Base-by-base conservation (phyloP, 2,113 vertebrate species). In the Melierax canorus region DNA sequence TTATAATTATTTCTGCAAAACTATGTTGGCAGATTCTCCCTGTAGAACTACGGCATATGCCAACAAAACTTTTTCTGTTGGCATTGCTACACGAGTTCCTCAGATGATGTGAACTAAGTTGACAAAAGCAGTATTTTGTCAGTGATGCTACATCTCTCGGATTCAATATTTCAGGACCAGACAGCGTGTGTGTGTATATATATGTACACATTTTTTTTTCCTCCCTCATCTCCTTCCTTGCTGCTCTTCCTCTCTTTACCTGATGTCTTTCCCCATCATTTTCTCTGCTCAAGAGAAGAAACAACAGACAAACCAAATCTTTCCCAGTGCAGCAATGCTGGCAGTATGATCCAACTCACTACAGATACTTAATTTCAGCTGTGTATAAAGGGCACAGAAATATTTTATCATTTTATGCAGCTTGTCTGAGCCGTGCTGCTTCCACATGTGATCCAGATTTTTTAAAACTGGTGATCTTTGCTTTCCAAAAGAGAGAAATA, bases 71-170 rank as follows among this genome's bases (percentile, higher is more conserved):
- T 95, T 12, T 22, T 19, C 84, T 29, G 56, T 82, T 95, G 95
- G 94, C 92, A 8, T 41, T 1, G 90, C 92, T 94, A 79, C 69
- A 8, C 2, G 12, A 56, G 48, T 8, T 88, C 80, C 93, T 93
- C 73, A 3, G 84, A 38, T 91, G 93, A 93, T 90, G 84, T 75
- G 92, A 95, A 34, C 87, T 22, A 10, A 87, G 92, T 29, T 96
- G 96, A 97, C 95, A 97, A 96, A 96, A 96, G 94, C 89, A 48
- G 84, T 5, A 7, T 95, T 91, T 96, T 88, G 86, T 94, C 93
- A 62, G 87, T 2, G 58, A 21, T 85, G 81, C 77, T 72, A 5
- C 96, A 53, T 72, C 92, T 75, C 77, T 69, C 6, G 9, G 60
- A 63, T 78, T 95, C 77, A 67, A 6, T 69, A 93, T 85, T 94